These are phyloP conservation scores for Gasteruption jaculator DNA, from an alignment of 2,888 invertebrate species.

Conservation along the genomic window DNA sequence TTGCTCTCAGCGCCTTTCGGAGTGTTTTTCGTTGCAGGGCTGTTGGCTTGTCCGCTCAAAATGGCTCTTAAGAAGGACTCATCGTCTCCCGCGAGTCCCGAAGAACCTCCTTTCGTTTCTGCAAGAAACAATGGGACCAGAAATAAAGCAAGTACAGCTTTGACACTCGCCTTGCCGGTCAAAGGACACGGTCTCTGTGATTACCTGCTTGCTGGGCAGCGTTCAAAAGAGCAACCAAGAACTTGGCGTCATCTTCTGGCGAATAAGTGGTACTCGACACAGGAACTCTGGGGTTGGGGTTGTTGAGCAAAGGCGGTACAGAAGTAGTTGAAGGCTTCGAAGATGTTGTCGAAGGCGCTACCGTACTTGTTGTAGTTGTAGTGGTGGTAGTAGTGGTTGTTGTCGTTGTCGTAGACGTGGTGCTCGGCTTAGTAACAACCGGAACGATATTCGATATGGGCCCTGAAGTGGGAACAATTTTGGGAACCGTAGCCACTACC, in stretches of 20 bases:
- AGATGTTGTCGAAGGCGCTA: slow-evolving; percentile 17
- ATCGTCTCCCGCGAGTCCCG: slow-evolving; percentile 26
- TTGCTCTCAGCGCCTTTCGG: slow-evolving; percentile 54
- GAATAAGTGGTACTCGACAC: slow-evolving; percentile 33
- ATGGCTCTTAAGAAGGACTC: slow-evolving; percentile 40
- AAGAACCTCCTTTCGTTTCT: slow-evolving; percentile 2
- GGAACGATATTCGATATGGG: too few species aligned
- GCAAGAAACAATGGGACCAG: not conserved
- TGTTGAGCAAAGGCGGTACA: slow-evolving; percentile 21
- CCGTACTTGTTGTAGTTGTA: slow-evolving; percentile 40
- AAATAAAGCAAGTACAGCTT: too few species aligned
- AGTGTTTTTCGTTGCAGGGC: slow-evolving; percentile 33
- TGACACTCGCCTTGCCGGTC: too few species aligned
- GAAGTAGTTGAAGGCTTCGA: slow-evolving; percentile 19
- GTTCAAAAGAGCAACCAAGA: slow-evolving; percentile 37
- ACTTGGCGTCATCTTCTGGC: slow-evolving; percentile 43
- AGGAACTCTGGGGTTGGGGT: slow-evolving; percentile 26
- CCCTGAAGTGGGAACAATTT: slow-evolving; percentile 6
- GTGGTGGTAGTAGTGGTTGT: slow-evolving; percentile 38
- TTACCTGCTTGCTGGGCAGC: slow-evolving; percentile 30
- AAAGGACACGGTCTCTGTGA: too few species aligned
- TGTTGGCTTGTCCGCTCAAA: slow-evolving; percentile 31
- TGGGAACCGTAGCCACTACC: slow-evolving; percentile 7
- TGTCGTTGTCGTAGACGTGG: slow-evolving; percentile 3
- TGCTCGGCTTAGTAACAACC: too few species aligned